These are phyloP conservation scores for Drosophila varians DNA, from an alignment of 1,140 invertebrate species.

Conservation along the genomic window DNA sequence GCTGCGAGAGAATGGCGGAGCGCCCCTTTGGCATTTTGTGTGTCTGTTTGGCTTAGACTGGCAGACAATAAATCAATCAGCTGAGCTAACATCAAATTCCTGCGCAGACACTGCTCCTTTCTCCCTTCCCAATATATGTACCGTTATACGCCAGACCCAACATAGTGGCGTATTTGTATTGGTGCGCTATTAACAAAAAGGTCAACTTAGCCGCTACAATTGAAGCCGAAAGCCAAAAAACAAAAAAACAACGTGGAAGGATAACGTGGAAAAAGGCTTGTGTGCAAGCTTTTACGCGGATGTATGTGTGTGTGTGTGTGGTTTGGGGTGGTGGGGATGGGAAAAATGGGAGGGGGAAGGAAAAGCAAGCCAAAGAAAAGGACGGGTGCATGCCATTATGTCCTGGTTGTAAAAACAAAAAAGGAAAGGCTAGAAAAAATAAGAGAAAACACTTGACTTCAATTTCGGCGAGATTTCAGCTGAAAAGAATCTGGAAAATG, in stretches of 20 bases:
- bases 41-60: conserved; percentile 50
- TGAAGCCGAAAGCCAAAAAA: conserved; percentile 35
- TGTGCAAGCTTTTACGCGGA: conserved; percentile 16
- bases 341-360: background rate
- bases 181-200: conserved; percentile 64
- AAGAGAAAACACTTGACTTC: conserved; percentile 52
- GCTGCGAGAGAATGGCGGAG: conserved; percentile 17
- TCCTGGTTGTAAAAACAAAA: conserved; percentile 42
- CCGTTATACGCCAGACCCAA: conserved; percentile 5
- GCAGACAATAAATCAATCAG: conserved; percentile 80
- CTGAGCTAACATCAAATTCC: conserved; percentile 75
- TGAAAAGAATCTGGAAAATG: background rate
- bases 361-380: background rate
- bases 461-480: conserved; percentile 49
- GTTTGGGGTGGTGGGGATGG: background rate
- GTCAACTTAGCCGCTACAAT: conserved; percentile 66
- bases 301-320: background rate
- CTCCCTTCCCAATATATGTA: background rate
- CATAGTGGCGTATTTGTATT: conserved; percentile 23
- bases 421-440: conserved; percentile 23
- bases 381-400: conserved; percentile 36
- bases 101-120: conserved; percentile 56
- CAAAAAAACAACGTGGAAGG: background rate
- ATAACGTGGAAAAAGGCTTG: conserved; percentile 37
- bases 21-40: conserved; percentile 63